A percentile compares a stretch with the other conserved stretches of the same genome.
These are phyloP conservation scores for Platerodrilus igneus DNA, from an alignment of 2,888 invertebrate species.

Conservation along the genomic window DNA sequence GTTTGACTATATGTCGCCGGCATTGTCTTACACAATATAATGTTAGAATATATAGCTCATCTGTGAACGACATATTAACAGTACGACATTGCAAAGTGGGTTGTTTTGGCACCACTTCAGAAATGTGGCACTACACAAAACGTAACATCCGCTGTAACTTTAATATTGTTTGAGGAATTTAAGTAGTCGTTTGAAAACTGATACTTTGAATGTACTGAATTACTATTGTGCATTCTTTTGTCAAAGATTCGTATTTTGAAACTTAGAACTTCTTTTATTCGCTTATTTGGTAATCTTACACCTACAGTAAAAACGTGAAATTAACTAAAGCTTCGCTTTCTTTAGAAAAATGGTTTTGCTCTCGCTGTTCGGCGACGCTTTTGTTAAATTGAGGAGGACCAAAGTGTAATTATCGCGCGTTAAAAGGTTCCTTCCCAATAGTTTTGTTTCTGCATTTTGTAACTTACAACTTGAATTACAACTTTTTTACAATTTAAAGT, in stretches of 20 bases:
- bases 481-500: too few species aligned
- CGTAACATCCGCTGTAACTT: slow-evolving; percentile 8
- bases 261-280: slow-evolving; percentile 19
- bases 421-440: slow-evolving; percentile 13
- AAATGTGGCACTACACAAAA: slow-evolving; percentile 15
- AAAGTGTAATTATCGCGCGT: slow-evolving; percentile 2
- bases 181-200: slow-evolving; percentile 23
- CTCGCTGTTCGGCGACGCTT: not conserved
- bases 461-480: slow-evolving; percentile 13
- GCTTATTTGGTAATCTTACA: slow-evolving; percentile 21
- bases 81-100: slow-evolving; percentile 29
- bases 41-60: slow-evolving; percentile 26
- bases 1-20: slow-evolving; percentile 20
- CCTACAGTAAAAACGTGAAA: slow-evolving; percentile 7
- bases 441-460: slow-evolving; percentile 11
- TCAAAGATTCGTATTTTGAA: slow-evolving; percentile 20
- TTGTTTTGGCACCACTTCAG: slow-evolving; percentile 17
- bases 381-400: not conserved
- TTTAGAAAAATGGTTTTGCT: slow-evolving; percentile 1
- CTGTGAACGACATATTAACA: slow-evolving; percentile 41
- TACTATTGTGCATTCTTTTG: slow-evolving; percentile 16
- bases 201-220: slow-evolving; percentile 23
- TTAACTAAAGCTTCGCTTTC: not conserved
- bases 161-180: slow-evolving; percentile 14
- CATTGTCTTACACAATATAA: slow-evolving; percentile 24